Percentiles rank a stretch among this genome's conserved stretches.
These are phyloP conservation scores for Brachyhypopomus gauderio DNA, from an alignment of 2,113 vertebrate species.

Conservation along the genomic window DNA sequence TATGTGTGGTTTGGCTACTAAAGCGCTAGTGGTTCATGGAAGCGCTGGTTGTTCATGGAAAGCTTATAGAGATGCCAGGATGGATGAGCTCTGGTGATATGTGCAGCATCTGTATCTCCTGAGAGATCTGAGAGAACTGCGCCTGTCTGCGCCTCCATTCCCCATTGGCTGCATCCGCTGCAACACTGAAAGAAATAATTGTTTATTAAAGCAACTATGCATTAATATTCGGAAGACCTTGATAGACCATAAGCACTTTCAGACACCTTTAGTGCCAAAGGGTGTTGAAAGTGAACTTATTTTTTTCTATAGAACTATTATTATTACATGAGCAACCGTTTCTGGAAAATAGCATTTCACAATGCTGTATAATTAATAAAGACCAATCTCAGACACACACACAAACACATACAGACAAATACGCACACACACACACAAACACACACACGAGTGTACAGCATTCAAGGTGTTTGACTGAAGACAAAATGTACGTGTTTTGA, in stretches of 20 bases:
- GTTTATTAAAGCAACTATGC: slow-evolving; percentile 40
- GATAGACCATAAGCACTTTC: not conserved
- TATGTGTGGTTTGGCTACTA: not conserved
- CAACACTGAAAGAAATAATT: slow-evolving; percentile 37
- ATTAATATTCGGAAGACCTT: slow-evolving; percentile 37
- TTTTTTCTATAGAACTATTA: not conserved
- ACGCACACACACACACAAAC: no score
- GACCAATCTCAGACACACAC: not conserved
- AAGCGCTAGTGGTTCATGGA: not conserved
- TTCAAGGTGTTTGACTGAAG: not conserved
- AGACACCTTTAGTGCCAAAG: slow-evolving; percentile 9
- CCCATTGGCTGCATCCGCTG: slow-evolving; percentile 1
- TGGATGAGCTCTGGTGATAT: not conserved
- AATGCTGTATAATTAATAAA: not conserved
- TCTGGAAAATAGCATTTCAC: no score
- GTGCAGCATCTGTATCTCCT: not conserved
- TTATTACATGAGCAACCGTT: not conserved
- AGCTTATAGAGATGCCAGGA: not conserved
- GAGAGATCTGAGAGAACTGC: not conserved
- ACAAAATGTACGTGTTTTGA: not conserved
- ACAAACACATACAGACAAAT: not conserved
- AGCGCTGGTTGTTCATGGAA: not conserved
- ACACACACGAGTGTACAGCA: not conserved
- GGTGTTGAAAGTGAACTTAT: not conserved
- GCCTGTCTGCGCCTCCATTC: slow-evolving; percentile 24